Evolutionary conservation across 1,140 invertebrate species (phyloP), one percentile per base, ranked within the genome.

Genomic region (Leptoteleia sp.): DNA sequence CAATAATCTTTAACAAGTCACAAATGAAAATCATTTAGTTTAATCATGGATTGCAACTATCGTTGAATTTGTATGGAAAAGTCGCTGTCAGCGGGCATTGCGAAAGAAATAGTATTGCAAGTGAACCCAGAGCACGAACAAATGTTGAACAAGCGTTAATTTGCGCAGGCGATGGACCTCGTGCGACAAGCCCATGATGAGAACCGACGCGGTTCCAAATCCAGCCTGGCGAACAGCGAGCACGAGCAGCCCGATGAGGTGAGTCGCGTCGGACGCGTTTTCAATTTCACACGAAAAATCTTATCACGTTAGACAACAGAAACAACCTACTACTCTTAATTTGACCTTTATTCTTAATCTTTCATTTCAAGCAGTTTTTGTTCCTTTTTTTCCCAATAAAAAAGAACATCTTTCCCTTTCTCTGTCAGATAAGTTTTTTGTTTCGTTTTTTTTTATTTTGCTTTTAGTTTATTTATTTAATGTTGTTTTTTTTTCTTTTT

Each of bases 131-230:
- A 40, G 11, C 12, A 15, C 6, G 33, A 22, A 52, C 22, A 68
- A 52, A 22, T 59, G 54, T 61, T 72, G 68, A 62, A 54, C 2
- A 38, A 55, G 48, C 42, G 43, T 75, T 59, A 47, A 45, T 76
- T 68, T 76, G 62, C 62, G 47, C 84, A 96, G 94, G 95, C 95
- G 61, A 91, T 96, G 88, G 96, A 97, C 91, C 93, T 97, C 80
- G 95, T 96, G 70, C 96, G 96, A 90, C 95, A 97, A 91, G 93
- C 95, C 19, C 96, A 96, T 87, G 88, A 89, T n/a, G 88, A 89
- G n/a, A 89, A 88, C 37, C 85, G 88, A 55, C 88, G 88, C 43
- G 87, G 87, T 37, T 89, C 88, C 15, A 84, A 86, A 17, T 86
- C 88, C 37, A 89, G 88, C 68, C 59, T 89, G 57, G 87, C 79